phyloP scores from a whole-genome alignment of 2,888 invertebrate genomes.

The Acronicta alni region DNA sequence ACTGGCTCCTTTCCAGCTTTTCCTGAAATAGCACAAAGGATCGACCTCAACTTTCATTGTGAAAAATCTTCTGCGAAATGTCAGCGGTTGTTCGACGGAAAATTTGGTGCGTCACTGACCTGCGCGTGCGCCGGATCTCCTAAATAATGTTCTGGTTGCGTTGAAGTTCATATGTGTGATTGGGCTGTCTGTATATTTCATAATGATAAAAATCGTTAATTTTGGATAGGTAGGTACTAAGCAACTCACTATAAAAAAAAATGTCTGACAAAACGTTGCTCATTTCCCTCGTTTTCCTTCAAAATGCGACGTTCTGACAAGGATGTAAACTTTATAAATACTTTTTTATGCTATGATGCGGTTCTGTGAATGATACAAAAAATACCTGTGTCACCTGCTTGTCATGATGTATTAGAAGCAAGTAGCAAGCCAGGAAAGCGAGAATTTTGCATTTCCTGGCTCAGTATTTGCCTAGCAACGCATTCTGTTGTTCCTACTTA shows the following conservation, averaged over 20 bases:
- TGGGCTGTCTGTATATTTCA: not conserved
- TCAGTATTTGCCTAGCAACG: conserved; percentile 28
- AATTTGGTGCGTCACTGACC: conserved; percentile 80
- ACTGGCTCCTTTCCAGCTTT: conserved; percentile 82
- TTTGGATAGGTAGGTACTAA: too few relatives aligned
- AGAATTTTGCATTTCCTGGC: conserved; percentile 32
- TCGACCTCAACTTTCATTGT: conserved; percentile 78
- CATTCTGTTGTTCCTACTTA: not conserved
- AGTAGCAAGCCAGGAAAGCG: not conserved
- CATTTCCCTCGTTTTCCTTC: too few relatives aligned
- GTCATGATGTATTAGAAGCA: conserved; percentile 15
- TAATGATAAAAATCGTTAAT: too few relatives aligned
- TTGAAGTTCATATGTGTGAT: conserved; percentile 20
- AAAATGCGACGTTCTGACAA: too few relatives aligned
- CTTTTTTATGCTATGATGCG: not conserved
- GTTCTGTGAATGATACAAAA: not conserved
- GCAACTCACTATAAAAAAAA: too few relatives aligned
- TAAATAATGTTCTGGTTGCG: conserved; percentile 33
- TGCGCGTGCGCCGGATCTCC: conserved; percentile 51
- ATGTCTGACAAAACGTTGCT: too few relatives aligned
- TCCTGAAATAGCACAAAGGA: conserved; percentile 89
- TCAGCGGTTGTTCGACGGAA: conserved; percentile 77
- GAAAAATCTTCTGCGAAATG: conserved; percentile 85
- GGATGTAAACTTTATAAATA: too few relatives aligned
- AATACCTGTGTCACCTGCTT: conserved; percentile 15